These are phyloP conservation scores for Embiotoca jacksoni DNA, from an alignment of 2,113 vertebrate genomes.

Conservation along the genomic window DNA sequence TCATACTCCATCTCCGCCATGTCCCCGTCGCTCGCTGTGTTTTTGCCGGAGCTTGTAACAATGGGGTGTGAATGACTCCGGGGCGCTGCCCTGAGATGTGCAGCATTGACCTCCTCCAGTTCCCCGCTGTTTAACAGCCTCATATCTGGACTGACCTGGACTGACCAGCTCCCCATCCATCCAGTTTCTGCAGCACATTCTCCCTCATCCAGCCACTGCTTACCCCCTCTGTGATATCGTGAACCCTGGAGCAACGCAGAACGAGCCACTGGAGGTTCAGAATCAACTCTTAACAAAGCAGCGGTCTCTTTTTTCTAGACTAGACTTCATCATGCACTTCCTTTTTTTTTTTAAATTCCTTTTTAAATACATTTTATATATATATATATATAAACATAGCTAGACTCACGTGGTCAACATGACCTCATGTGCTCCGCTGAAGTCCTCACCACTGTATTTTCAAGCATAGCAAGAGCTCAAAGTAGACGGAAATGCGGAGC, in stretches of 20 bases:
- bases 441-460: conserved; percentile 26
- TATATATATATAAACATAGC: no score
- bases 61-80: conserved; percentile 70
- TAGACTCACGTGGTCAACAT: background rate
- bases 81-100: conserved; percentile 66
- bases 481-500: conserved; percentile 23
- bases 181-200: conserved; percentile 25
- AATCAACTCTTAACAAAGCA: conserved; percentile 46
- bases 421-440: background rate
- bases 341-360: conserved; percentile 1
- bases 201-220: conserved; percentile 20
- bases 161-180: conserved; percentile 70
- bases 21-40: conserved; percentile 29
- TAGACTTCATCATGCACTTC: background rate
- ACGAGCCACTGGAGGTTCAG: conserved; percentile 51
- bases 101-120: conserved; percentile 61
- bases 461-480: conserved; percentile 46
- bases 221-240: conserved; percentile 26
- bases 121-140: conserved; percentile 76
- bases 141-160: conserved; percentile 71
- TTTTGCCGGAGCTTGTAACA: conserved; percentile 61
- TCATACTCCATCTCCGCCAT: conserved; percentile 33
- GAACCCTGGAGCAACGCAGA: conserved; percentile 39
- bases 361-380: background rate
- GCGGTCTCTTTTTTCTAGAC: background rate